phyloP scores from a whole-genome alignment of 2,113 vertebrate species.

The Lophura nycthemera region DNA sequence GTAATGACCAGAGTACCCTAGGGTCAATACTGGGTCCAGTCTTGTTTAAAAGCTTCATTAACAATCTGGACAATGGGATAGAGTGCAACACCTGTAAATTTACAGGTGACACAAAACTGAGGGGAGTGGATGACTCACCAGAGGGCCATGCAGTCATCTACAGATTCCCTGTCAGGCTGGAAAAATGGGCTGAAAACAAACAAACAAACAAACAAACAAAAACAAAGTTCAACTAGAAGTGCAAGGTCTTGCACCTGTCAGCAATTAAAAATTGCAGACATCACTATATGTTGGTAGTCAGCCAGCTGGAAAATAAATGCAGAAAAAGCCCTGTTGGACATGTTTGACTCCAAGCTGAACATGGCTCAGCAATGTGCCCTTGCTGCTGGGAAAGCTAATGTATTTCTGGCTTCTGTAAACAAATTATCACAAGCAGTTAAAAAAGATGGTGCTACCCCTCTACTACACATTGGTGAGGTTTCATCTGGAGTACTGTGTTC shows the following conservation, averaged over 20 bases:
- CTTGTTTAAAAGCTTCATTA: background rate
- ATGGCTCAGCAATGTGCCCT: background rate
- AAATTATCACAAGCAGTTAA: background rate
- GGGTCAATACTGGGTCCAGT: background rate
- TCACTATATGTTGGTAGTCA: too few species aligned
- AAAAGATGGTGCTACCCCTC: background rate
- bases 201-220: background rate
- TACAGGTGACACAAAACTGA: background rate
- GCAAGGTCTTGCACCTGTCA: background rate
- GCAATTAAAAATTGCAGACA: background rate
- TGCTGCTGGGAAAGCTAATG: background rate
- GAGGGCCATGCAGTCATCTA: background rate
- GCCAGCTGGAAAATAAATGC: too few species aligned
- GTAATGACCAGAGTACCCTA: background rate
- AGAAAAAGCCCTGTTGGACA: background rate
- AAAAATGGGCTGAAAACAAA: background rate
- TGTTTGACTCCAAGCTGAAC: background rate
- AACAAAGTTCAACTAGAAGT: background rate
- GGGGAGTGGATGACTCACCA: background rate
- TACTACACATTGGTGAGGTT: background rate
- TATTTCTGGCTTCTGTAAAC: background rate
- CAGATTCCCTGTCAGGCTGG: background rate
- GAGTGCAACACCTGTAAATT: background rate
- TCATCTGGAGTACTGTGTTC: background rate
- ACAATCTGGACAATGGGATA: background rate